phyloP scores from a whole-genome alignment of 2,797 vertebrate species.

The Triplophysa bombifrons region DNA sequence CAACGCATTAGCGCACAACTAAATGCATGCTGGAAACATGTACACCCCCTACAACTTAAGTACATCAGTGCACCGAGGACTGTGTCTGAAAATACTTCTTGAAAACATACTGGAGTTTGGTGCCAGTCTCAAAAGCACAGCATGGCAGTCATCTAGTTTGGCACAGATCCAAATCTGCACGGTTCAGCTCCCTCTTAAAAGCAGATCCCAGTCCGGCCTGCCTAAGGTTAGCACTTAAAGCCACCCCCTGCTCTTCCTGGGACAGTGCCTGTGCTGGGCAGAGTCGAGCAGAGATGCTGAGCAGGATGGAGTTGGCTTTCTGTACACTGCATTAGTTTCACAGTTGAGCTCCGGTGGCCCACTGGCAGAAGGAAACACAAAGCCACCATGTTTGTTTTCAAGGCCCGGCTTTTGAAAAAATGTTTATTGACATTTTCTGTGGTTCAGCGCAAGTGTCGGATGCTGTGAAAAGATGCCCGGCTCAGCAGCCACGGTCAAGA shows the following conservation, averaged over 20 bases:
- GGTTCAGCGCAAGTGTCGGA: slow-evolving; percentile 66
- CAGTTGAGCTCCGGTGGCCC: slow-evolving; percentile 53
- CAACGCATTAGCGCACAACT: slow-evolving; percentile 31
- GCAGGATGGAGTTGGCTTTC: slow-evolving; percentile 56
- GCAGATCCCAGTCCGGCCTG: slow-evolving; percentile 32
- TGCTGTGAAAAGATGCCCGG: slow-evolving; percentile 58
- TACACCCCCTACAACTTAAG: slow-evolving; percentile 25
- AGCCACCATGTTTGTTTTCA: slow-evolving; percentile 69
- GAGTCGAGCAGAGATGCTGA: slow-evolving; percentile 30
- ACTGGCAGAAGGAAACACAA: slow-evolving; percentile 62
- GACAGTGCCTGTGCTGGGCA: slow-evolving; percentile 21
- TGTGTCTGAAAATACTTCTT: slow-evolving; percentile 26
- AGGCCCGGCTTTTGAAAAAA: slow-evolving; percentile 68
- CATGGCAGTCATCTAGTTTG: slow-evolving; percentile 18
- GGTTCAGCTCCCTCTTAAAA: slow-evolving; percentile 36
- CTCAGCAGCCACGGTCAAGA: slow-evolving; percentile 70
- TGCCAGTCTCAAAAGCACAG: slow-evolving; percentile 21
- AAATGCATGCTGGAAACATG: slow-evolving; percentile 38
- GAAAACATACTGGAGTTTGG: slow-evolving; percentile 16
- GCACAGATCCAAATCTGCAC: slow-evolving; percentile 29
- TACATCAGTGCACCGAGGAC: slow-evolving; percentile 17
- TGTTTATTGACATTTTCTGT: slow-evolving; percentile 78
- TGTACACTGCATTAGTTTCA: slow-evolving; percentile 70
- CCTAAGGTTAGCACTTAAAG: slow-evolving; percentile 45
- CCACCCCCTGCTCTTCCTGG: slow-evolving; percentile 32